These are phyloP conservation scores for Arctocebus calabarensis DNA, from an alignment of 2,797 vertebrate species.

Conservation along the genomic window DNA sequence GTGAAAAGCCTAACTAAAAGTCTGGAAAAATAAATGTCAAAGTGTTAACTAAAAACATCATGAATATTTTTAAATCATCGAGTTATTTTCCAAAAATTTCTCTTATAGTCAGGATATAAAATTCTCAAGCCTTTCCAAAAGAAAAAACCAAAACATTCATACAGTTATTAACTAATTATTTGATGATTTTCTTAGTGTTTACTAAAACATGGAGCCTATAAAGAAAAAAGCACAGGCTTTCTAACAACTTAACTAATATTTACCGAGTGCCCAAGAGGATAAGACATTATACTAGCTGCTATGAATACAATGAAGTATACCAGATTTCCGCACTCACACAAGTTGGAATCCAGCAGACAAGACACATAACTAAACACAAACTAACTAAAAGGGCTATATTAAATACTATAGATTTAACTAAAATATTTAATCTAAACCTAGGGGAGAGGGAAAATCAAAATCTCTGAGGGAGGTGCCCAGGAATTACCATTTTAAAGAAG, in stretches of 20 bases:
- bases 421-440: neutral
- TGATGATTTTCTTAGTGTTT: neutral
- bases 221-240: neutral
- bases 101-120: neutral
- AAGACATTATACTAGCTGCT: neutral
- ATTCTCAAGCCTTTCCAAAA: constrained; percentile 24
- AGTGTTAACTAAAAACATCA: constrained; percentile 8
- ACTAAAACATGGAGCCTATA: neutral
- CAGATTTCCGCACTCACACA: neutral
- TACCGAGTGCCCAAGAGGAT: neutral
- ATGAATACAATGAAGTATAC: constrained; percentile 25
- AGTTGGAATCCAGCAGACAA: neutral
- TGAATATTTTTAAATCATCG: neutral
- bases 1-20: constrained; percentile 17
- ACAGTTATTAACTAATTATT: neutral
- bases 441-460: neutral
- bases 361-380: constrained; percentile 20
- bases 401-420: neutral
- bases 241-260: constrained; percentile 2
- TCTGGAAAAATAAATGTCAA: constrained; percentile 3
- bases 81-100: constrained; percentile 24
- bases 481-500: constrained; percentile 45
- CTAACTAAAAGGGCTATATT: neutral
- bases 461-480: neutral
- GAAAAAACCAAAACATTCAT: neutral